phyloP scores from a whole-genome alignment of 2,797 vertebrate genomes.

The Protonibea diacanthus region DNA sequence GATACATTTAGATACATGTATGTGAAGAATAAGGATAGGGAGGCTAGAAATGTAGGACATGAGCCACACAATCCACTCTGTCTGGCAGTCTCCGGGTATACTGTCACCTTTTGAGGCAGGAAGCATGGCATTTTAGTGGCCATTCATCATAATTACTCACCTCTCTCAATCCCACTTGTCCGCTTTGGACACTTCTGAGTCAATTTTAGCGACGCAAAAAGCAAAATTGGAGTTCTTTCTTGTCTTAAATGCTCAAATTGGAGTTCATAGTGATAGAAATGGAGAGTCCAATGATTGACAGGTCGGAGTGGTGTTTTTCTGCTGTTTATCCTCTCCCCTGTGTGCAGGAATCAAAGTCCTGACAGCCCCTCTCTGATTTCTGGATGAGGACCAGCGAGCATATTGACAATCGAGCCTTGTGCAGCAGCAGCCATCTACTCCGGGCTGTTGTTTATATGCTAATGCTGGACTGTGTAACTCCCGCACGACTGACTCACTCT shows the following conservation, averaged over 20 bases:
- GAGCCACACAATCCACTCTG: not conserved
- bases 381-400: conserved; percentile 76
- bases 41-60: not conserved
- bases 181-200: conserved; percentile 33
- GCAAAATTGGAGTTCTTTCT: conserved; percentile 17
- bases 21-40: not conserved
- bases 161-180: conserved; percentile 13
- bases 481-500: conserved; percentile 30
- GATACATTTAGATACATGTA: no score
- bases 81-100: not conserved
- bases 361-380: conserved; percentile 72
- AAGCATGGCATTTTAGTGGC: conserved; percentile 3
- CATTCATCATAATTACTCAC: conserved; percentile 26
- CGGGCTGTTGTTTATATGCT: conserved; percentile 74
- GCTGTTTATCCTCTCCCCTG: conserved; percentile 70
- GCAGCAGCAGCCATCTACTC: conserved; percentile 53
- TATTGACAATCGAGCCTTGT: conserved; percentile 71
- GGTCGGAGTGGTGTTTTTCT: conserved; percentile 66
- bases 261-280: conserved; percentile 41
- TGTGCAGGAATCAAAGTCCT: conserved; percentile 72
- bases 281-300: conserved; percentile 60
- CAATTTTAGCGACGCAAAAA: conserved; percentile 27
- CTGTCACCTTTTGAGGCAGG: conserved; percentile 9
- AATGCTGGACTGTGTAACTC: conserved; percentile 60
- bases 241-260: conserved; percentile 43